These are phyloP conservation scores for Lagorchestes hirsutus DNA, from an alignment of 2,797 vertebrate species.

Conservation along the genomic window DNA sequence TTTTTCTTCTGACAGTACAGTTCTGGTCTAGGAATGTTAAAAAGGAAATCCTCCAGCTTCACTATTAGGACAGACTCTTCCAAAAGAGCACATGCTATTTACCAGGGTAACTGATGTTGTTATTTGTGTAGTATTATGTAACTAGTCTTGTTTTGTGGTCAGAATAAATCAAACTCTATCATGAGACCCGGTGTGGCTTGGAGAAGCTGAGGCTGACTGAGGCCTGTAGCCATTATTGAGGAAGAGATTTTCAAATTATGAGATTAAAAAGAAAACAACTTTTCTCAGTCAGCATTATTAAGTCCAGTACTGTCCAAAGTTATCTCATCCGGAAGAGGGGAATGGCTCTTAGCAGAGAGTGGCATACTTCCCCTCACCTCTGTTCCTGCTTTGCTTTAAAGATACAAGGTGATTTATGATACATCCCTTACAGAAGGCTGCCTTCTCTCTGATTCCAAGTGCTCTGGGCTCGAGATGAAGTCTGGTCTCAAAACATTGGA, in stretches of 20 bases:
- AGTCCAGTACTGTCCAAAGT: slow-evolving; percentile 41
- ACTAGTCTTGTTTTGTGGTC: neutral
- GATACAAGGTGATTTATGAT: slow-evolving; percentile 46
- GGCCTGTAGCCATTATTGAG: slow-evolving; percentile 41
- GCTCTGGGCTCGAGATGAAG: slow-evolving; percentile 48
- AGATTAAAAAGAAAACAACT: slow-evolving; percentile 41
- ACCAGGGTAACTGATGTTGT: neutral
- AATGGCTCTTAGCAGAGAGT: slow-evolving; percentile 51
- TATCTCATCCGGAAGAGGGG: slow-evolving; percentile 38
- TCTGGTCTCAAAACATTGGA: slow-evolving; percentile 45
- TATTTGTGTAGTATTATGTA: neutral
- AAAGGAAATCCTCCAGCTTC: slow-evolving; percentile 44
- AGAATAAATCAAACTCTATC: slow-evolving; percentile 27
- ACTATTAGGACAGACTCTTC: slow-evolving; percentile 44
- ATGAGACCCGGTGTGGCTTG: slow-evolving; percentile 18
- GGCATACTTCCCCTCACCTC: slow-evolving; percentile 26
- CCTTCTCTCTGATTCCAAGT: slow-evolving; percentile 37
- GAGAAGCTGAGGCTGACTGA: slow-evolving; percentile 4
- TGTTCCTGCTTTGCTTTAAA: slow-evolving; percentile 46
- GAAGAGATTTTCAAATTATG: slow-evolving; percentile 26
- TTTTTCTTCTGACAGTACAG: slow-evolving; percentile 18
- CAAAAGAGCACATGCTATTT: slow-evolving; percentile 16
- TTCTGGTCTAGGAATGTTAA: slow-evolving; percentile 43
- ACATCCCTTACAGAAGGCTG: neutral
- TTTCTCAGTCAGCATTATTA: slow-evolving; percentile 46